phyloP scores from a whole-genome alignment of 2,888 invertebrate genomes.

The Agrochola litura region DNA sequence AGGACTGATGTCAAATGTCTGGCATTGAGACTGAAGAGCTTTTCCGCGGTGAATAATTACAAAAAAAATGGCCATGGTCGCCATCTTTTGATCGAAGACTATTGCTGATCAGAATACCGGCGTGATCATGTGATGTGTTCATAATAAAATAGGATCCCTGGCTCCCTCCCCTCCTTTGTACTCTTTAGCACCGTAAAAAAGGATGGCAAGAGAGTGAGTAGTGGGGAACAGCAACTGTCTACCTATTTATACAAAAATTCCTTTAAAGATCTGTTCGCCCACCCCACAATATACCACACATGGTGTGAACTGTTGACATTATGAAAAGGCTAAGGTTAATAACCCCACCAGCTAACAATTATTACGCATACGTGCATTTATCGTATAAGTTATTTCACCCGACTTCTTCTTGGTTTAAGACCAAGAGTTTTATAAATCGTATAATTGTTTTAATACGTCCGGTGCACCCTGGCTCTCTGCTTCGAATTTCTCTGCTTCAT shows the following conservation, averaged over 20 bases:
- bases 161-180: no score
- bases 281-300: slow-evolving; percentile 13
- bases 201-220: neutral
- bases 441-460: neutral
- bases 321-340: slow-evolving; percentile 43
- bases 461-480: neutral
- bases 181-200: no score
- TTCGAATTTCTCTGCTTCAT: no score
- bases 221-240: neutral
- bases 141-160: neutral
- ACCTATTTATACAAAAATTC: neutral
- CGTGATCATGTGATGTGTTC: neutral
- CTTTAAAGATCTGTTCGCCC: neutral
- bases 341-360: slow-evolving; percentile 14
- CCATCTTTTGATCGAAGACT: neutral
- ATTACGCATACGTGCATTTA: neutral
- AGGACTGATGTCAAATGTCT: neutral
- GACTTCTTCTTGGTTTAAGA: neutral
- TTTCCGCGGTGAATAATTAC: no score
- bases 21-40: neutral
- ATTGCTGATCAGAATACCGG: neutral
- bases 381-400: neutral
- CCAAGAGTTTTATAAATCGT: no score
- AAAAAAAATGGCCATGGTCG: neutral
- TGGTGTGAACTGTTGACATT: slow-evolving; percentile 37